These are phyloP conservation scores for Leptopterna dolabrata DNA, from an alignment of 2,888 invertebrate species.

Conservation along the genomic window DNA sequence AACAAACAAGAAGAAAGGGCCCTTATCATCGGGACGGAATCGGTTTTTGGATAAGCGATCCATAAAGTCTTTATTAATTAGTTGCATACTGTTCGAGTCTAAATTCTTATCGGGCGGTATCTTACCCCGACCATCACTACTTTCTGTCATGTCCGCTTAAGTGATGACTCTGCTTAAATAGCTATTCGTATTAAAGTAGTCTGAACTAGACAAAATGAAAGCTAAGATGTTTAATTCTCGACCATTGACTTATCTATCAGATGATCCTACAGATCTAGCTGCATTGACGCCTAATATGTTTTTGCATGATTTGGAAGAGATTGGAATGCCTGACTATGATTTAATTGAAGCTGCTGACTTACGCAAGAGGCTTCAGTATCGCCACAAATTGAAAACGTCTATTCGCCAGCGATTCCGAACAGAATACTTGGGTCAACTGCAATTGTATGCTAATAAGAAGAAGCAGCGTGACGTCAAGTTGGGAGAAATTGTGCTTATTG, in stretches of 20 bases:
- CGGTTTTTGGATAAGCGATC: no score
- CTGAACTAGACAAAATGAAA: background rate
- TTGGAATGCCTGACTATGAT: background rate
- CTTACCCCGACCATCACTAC: no score
- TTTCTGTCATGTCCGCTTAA: background rate
- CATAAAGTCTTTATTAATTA: no score
- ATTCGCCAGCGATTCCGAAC: background rate
- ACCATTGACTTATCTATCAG: slow-evolving; percentile 14
- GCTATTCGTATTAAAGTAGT: background rate
- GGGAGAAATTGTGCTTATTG: slow-evolving; percentile 15
- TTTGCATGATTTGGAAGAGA: background rate
- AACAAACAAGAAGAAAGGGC: no score
- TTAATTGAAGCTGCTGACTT: slow-evolving; percentile 1
- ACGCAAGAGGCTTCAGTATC: background rate
- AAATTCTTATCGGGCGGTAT: no score
- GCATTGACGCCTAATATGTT: slow-evolving; percentile 23
- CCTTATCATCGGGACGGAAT: no score
- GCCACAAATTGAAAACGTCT: background rate
- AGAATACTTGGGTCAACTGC: slow-evolving; percentile 12
- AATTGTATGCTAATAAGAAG: background rate
- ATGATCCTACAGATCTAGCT: background rate
- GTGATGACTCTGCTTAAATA: background rate
- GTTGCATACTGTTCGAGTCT: no score
- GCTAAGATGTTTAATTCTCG: background rate
- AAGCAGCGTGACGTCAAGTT: background rate